A percentile compares a stretch with the other conserved stretches of the same genome.
Evolutionary conservation across 2,113 vertebrate genomes (phyloP).

Genomic region (Zosterops japonicus): DNA sequence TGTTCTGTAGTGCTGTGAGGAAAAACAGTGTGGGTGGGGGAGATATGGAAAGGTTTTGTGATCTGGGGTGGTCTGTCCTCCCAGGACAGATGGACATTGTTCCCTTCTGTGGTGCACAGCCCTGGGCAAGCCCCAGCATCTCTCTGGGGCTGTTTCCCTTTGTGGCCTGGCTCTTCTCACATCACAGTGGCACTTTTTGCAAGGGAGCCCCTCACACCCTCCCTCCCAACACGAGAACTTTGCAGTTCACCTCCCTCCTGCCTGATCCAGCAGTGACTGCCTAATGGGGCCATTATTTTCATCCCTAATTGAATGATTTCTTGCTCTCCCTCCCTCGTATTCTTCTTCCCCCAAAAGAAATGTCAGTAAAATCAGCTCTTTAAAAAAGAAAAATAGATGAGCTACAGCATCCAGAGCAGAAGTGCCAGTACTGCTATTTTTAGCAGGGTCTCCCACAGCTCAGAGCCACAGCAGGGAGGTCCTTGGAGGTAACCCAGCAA

Average conservation of each 20-base stretch:
- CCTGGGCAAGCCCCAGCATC: neutral
- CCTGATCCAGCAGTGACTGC: fast-evolving
- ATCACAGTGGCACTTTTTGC: neutral
- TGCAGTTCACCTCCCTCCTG: neutral
- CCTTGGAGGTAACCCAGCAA: neutral
- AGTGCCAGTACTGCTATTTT: neutral
- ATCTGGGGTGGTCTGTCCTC: neutral
- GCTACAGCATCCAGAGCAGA: neutral
- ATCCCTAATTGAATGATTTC: neutral
- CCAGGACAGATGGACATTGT: neutral
- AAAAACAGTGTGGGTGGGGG: neutral
- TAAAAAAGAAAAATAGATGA: neutral
- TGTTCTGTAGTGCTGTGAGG: neutral
- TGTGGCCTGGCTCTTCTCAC: neutral
- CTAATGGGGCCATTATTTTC: neutral
- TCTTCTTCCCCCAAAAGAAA: neutral
- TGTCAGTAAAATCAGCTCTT: neutral
- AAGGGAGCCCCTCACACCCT: neutral
- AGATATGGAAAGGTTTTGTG: neutral
- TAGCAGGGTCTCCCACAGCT: neutral
- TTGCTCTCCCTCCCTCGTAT: neutral
- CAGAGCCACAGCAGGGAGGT: neutral
- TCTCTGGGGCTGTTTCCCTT: neutral
- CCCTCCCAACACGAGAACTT: neutral
- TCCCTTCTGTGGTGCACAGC: neutral